Base-by-base conservation (phyloP, 2,888 invertebrate species). In the Lepidocyrtinus sp. region DNA sequence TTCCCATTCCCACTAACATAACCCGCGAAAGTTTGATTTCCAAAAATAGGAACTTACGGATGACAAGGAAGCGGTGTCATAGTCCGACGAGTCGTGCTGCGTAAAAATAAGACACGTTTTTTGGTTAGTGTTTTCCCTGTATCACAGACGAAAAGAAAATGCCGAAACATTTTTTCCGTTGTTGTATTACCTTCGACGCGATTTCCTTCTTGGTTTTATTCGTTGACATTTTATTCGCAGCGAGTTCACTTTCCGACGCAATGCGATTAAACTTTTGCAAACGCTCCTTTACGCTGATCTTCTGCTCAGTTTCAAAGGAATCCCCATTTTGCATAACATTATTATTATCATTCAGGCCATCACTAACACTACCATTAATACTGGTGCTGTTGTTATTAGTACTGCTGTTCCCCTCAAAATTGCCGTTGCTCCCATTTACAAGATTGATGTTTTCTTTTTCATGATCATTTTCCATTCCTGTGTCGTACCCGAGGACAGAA, bases 191-290 rank as follows among this genome's bases (percentile, higher is more conserved):
- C 85, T 85, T 85, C 9, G 76, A 61, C 64, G 83, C 82, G 27
- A 79, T 75, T 59, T 84, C 84, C 50, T 82, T 81, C 59, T 85
- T 83, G 17, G 69, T 81, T 46, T 75, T 80, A 62, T 80, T 79
- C 46, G 82, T 71, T 55, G 85, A 81, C 82, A 82, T 82, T 69
- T 83, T 83, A 19, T 68, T 65, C 83, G 85, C 75, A 87, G 88
- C 75, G 64, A 90, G 88, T 87, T 92, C 91, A 74, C 90, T 90
- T 87, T 96, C 95, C 0, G 95, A 96, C 72, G 96, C 96, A 92
- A 97, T 93, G 86, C 95, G 92, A 89, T 98, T 97, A 88, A 97
- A 96, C 90, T 96, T 96, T 90, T 95, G 94, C 87, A 95, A 96
- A 81, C 96, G 92, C 89, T 98, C 97, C 88, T 95, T 96, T 9